phyloP scores from a whole-genome alignment of 2,113 vertebrate genomes.

The Planiliza haematocheilus region DNA sequence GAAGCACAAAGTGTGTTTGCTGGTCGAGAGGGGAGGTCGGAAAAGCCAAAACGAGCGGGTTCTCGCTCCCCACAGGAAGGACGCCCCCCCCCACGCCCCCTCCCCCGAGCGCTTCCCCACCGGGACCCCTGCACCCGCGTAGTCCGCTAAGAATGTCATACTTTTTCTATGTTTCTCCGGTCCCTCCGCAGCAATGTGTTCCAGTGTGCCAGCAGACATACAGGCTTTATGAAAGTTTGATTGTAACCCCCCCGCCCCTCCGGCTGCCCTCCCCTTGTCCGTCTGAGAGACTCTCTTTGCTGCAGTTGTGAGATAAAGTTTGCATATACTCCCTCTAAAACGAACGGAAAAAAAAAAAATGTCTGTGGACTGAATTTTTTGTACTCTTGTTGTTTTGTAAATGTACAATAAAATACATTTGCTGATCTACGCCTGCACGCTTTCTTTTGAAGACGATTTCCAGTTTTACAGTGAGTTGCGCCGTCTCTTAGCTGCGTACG shows the following conservation, averaged over 20 bases:
- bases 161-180: conserved; percentile 58
- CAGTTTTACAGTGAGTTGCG: too few relatives aligned
- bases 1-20: conserved; percentile 85
- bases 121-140: conserved; percentile 58
- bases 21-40: conserved; percentile 55
- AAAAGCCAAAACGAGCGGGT: conserved; percentile 69
- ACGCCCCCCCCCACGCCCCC: neutral
- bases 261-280: conserved; percentile 5
- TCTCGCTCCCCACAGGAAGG: conserved; percentile 33
- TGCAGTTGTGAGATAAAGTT: conserved; percentile 72
- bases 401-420: conserved; percentile 86
- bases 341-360: conserved; percentile 64
- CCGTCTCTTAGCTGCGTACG: too few relatives aligned
- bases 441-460: neutral
- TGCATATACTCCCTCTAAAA: conserved; percentile 73
- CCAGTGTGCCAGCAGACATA: conserved; percentile 42
- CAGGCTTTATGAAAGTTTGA: conserved; percentile 76
- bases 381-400: conserved; percentile 88
- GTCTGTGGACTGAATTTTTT: conserved; percentile 83
- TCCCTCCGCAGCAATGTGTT: conserved; percentile 58
- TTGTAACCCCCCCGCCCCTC: conserved; percentile 58
- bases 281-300: conserved; percentile 70
- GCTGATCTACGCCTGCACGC: conserved; percentile 60
- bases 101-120: conserved; percentile 26
- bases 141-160: conserved; percentile 76